Conservation (phyloP, 2,888 invertebrate genomes). For the Aleiodes leptofemur region DNA sequence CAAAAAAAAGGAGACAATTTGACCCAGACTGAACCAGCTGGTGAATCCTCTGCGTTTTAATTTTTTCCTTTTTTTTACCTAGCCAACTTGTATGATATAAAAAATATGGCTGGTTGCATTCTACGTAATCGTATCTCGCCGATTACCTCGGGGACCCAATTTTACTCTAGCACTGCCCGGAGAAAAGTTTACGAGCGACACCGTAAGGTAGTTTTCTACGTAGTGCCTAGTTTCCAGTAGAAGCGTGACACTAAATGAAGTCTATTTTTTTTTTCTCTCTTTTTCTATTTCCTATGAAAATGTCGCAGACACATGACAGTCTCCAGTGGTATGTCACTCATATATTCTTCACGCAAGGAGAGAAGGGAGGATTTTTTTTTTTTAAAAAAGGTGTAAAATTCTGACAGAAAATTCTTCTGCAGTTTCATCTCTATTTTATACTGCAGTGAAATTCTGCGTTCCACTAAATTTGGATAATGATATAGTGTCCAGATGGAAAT, state of each 20-base stretch:
- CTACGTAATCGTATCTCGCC: slow-evolving; percentile 55
- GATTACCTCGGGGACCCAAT: slow-evolving; percentile 57
- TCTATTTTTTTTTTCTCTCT: slow-evolving; percentile 46
- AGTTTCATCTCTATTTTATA: background rate
- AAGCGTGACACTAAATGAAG: slow-evolving; percentile 49
- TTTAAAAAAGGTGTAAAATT: slow-evolving; percentile 2
- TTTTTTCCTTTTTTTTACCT: background rate
- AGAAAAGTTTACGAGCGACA: slow-evolving; percentile 54
- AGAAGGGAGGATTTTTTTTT: no score
- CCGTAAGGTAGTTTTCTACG: slow-evolving; percentile 40
- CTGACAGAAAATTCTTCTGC: background rate
- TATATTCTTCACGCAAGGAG: slow-evolving; percentile 33
- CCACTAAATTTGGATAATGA: slow-evolving; percentile 5
- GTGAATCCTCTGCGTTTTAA: background rate
- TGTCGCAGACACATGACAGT: slow-evolving; percentile 8
- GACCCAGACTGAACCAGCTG: slow-evolving; percentile 9
- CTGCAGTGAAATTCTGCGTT: background rate
- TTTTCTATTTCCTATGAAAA: slow-evolving; percentile 16
- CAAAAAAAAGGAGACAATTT: background rate
- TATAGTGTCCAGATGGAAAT: slow-evolving; percentile 28
- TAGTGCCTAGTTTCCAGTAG: slow-evolving; percentile 16
- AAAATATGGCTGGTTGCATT: slow-evolving; percentile 52
- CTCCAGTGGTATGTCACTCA: slow-evolving; percentile 41
- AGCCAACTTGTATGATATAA: slow-evolving; percentile 13
- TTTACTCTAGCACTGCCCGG: slow-evolving; percentile 54